These are phyloP conservation scores for Butorides virescens DNA, from an alignment of 2,113 vertebrate species.

Conservation along the genomic window DNA sequence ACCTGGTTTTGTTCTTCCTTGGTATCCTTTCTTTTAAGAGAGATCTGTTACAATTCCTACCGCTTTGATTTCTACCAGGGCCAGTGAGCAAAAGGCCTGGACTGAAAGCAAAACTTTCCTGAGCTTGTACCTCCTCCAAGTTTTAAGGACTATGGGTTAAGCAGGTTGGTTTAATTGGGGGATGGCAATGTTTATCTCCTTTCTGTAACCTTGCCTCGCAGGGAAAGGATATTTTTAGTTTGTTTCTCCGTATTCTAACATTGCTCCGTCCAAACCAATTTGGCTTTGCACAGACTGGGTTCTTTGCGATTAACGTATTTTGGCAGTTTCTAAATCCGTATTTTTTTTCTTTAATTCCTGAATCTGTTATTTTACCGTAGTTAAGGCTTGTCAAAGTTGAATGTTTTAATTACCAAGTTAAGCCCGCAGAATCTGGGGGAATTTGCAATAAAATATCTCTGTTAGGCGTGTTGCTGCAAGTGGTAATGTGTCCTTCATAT, in stretches of 20 bases:
- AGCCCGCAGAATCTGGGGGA: neutral
- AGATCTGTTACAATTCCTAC: neutral
- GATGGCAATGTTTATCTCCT: neutral
- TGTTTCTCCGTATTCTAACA: neutral
- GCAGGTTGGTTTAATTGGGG: neutral
- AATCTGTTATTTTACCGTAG: constrained; percentile 43
- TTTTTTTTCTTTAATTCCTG: constrained; percentile 36
- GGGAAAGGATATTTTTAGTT: constrained; percentile 32
- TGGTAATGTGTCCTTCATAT: neutral
- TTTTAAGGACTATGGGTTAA: neutral
- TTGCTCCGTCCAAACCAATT: constrained; percentile 24
- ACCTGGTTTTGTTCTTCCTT: neutral
- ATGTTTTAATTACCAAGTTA: constrained; percentile 14
- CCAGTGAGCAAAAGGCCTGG: neutral
- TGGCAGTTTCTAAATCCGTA: constrained; percentile 36
- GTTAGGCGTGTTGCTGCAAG: neutral
- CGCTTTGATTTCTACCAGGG: neutral
- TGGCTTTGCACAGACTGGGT: neutral
- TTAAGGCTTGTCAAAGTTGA: constrained; percentile 7
- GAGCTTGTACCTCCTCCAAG: neutral
- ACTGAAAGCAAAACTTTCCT: neutral
- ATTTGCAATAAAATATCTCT: neutral
- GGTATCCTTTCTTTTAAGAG: neutral
- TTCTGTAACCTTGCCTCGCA: constrained; percentile 7
- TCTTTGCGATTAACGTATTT: neutral